A percentile compares a stretch with the other conserved stretches of the same genome.
These are phyloP conservation scores for Shargacucullia verbasci DNA, from an alignment of 2,888 invertebrate species.

Conservation along the genomic window DNA sequence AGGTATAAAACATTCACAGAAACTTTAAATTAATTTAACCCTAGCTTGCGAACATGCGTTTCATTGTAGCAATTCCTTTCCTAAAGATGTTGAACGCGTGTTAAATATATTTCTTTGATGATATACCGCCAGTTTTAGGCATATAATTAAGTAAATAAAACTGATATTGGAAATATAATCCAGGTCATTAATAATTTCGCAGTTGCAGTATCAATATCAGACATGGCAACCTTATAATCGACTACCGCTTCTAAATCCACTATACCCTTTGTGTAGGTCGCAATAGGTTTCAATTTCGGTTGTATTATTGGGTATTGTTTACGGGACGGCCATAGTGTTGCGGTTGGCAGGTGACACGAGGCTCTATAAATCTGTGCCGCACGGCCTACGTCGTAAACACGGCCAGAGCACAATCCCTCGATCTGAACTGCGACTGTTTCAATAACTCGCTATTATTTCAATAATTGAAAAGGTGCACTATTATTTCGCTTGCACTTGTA, in stretches of 20 bases:
- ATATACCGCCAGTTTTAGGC: too few relatives aligned
- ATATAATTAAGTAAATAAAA: too few relatives aligned
- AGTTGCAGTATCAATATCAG: constrained; percentile 18
- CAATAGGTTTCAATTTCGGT: constrained; percentile 59
- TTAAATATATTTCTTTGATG: too few relatives aligned
- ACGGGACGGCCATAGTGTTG: constrained; percentile 75
- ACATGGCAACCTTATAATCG: constrained; percentile 41
- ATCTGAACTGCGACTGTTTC: constrained; percentile 73
- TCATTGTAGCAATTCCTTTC: too few relatives aligned
- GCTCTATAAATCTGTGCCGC: constrained; percentile 79
- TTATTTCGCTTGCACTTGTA: constrained; percentile 48
- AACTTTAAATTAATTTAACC: too few relatives aligned
- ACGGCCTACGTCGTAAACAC: constrained; percentile 74
- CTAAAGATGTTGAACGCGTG: too few relatives aligned
- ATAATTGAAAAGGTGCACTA: constrained; percentile 60
- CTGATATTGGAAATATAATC: too few relatives aligned
- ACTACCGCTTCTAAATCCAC: constrained; percentile 28
- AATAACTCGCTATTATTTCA: constrained; percentile 74
- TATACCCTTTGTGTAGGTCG: constrained; percentile 56
- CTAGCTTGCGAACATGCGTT: too few relatives aligned
- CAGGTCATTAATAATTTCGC: too few relatives aligned
- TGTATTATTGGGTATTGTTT: constrained; percentile 60
- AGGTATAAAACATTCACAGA: too few relatives aligned
- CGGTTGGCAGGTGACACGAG: constrained; percentile 83
- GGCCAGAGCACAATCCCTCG: constrained; percentile 71